Evolutionary conservation across 2,888 invertebrate genomes (phyloP).

Genomic region (Barypeithes pellucidus): DNA sequence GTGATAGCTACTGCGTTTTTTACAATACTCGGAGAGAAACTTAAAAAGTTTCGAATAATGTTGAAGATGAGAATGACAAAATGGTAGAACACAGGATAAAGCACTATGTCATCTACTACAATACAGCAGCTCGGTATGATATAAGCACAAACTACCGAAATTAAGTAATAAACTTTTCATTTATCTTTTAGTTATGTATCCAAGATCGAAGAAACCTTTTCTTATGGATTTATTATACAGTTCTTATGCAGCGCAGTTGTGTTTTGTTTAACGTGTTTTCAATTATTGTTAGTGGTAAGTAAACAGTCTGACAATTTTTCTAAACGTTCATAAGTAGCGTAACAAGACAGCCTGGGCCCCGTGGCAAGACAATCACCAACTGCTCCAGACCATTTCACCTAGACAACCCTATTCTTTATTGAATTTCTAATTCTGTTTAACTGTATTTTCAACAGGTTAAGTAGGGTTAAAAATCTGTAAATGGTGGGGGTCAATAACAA

Average conservation of each 20-base stretch:
- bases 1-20: constrained; percentile 53
- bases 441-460: no score
- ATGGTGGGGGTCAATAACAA: no score
- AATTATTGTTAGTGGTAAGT: constrained; percentile 55
- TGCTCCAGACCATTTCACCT: no score
- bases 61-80: background rate
- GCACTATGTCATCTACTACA: constrained; percentile 52
- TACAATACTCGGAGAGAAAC: constrained; percentile 51
- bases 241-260: constrained; percentile 56
- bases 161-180: no score
- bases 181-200: constrained; percentile 37
- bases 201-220: constrained; percentile 30
- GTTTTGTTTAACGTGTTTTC: constrained; percentile 57
- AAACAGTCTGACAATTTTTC: no score
- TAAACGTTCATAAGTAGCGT: no score
- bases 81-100: constrained; percentile 40
- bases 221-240: constrained; percentile 55
- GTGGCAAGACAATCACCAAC: no score
- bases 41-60: constrained; percentile 36
- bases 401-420: no score
- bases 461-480: no score
- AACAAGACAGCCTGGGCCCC: no score
- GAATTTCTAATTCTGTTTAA: no score
- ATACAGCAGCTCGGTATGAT: constrained; percentile 50
- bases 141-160: no score